Conservation (phyloP, 2,888 invertebrate genomes). For the Cyaniris semiargus region DNA sequence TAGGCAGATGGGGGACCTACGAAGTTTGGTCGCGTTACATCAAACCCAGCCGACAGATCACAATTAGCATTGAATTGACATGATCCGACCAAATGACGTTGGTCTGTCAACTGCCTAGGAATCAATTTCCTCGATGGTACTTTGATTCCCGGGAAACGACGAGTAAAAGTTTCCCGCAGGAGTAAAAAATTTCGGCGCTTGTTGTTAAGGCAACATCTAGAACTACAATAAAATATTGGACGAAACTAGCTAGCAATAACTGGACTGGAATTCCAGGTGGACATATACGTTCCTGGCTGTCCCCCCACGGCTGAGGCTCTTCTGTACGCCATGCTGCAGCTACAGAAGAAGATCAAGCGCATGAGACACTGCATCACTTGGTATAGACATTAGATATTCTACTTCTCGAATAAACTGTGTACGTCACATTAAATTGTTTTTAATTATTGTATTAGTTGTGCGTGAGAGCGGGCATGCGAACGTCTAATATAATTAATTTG, state of each 20-base stretch:
- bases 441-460: not conserved
- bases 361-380: slow-evolving; percentile 64
- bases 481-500: slow-evolving; percentile 11
- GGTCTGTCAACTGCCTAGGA: no score
- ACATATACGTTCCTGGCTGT: slow-evolving; percentile 96
- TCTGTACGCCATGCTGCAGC: slow-evolving; percentile 89
- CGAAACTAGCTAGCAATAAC: not conserved
- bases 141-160: not conserved
- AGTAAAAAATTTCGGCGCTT: not conserved
- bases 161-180: not conserved
- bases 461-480: not conserved
- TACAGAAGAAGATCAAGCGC: slow-evolving; percentile 93
- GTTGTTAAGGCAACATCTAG: not conserved
- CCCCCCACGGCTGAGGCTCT: slow-evolving; percentile 97
- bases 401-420: not conserved
- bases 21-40: no score
- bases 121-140: no score
- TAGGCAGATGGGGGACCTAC: no score
- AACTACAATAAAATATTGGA: not conserved
- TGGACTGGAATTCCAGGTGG: slow-evolving; percentile 62
- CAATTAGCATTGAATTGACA: no score
- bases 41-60: no score
- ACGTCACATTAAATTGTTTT: not conserved
- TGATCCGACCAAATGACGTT: no score
- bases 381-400: not conserved